Evolutionary conservation across 2,797 vertebrate species (phyloP).

Genomic region (Alauda arvensis): DNA sequence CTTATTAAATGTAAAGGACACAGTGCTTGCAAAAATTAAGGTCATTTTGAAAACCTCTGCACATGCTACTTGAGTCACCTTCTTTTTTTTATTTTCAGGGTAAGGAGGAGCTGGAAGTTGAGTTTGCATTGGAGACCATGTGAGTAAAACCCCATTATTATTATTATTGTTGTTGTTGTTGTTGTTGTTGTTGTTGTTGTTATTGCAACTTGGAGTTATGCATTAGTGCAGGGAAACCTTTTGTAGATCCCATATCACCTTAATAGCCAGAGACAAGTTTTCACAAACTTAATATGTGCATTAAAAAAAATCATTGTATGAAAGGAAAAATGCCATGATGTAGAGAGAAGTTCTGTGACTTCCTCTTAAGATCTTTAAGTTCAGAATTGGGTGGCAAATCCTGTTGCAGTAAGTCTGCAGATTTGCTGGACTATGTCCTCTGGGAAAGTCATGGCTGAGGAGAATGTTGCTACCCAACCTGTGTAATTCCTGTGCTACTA

Average conservation of each 20-base stretch:
- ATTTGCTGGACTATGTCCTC: background rate
- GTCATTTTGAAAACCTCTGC: background rate
- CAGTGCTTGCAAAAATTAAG: background rate
- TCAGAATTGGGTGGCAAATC: background rate
- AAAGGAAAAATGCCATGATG: background rate
- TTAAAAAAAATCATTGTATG: background rate
- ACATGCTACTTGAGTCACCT: background rate
- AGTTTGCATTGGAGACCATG: constrained; percentile 76
- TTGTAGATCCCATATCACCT: background rate
- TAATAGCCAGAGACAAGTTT: background rate
- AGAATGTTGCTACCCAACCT: background rate
- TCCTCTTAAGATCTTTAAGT: background rate
- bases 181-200: background rate
- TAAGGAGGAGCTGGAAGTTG: constrained; percentile 73
- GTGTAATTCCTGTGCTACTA: background rate
- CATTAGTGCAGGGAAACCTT: background rate
- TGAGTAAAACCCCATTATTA: constrained; percentile 51
- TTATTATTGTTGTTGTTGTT: background rate
- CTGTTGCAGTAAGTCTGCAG: background rate
- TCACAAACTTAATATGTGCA: background rate
- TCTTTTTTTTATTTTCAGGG: constrained; percentile 20
- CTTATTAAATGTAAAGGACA: background rate
- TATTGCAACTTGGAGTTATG: background rate
- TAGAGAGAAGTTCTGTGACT: background rate
- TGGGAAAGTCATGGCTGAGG: background rate